Percentiles rank a stretch among this genome's conserved stretches.
Conservation (phyloP, 2,113 vertebrate genomes). For the Pollimyrus isidori region DNA sequence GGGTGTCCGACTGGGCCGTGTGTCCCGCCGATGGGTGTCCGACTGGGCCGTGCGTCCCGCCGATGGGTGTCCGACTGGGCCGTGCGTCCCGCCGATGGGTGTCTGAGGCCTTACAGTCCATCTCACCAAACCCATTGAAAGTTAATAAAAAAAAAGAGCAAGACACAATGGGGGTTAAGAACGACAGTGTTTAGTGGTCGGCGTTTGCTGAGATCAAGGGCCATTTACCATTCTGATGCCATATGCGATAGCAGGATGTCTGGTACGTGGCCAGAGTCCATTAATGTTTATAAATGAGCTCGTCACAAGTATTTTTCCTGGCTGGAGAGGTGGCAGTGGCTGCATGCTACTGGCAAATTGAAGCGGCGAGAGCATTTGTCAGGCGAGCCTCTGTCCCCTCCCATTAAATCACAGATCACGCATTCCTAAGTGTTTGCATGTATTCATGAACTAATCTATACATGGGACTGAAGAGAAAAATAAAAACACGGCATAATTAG, state of each 20-base stretch:
- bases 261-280: constrained; percentile 17
- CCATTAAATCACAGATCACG: constrained; percentile 1
- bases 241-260: constrained; percentile 11
- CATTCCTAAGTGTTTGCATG: background rate
- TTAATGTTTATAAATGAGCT: constrained; percentile 27
- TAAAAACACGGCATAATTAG: background rate
- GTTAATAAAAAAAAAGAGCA: background rate
- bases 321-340: background rate
- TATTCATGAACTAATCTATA: constrained; percentile 14
- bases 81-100: background rate
- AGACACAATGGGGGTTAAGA: background rate
- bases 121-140: no score
- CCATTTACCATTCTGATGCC: constrained; percentile 19
- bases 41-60: no score
- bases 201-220: background rate
- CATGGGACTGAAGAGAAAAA: background rate
- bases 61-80: no score
- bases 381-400: background rate
- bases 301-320: constrained; percentile 10
- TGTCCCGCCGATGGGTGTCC: no score
- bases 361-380: background rate
- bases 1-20: background rate
- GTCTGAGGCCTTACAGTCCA: background rate
- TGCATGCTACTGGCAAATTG: background rate
- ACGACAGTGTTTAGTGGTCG: background rate